A percentile compares a stretch with the other conserved stretches of the same genome.
phyloP scores from a whole-genome alignment of 2,888 invertebrate species.

The Myopa tessellatipennis region DNA sequence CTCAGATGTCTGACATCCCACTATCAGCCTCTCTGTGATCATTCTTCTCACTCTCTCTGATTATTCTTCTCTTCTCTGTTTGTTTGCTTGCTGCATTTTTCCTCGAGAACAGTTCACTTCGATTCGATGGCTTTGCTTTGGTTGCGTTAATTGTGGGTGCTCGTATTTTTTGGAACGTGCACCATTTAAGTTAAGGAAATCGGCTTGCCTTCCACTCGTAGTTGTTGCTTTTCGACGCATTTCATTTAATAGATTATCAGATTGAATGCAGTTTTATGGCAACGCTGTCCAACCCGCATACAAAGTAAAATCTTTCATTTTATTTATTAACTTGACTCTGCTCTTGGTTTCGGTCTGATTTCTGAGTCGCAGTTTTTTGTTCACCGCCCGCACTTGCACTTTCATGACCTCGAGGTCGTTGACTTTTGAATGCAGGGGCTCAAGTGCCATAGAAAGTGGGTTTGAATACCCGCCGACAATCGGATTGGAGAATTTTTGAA shows the following conservation, averaged over 20 bases:
- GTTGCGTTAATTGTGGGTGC: constrained; percentile 17
- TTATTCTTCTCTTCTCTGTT: neutral
- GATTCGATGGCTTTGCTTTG: constrained; percentile 2
- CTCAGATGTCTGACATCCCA: neutral
- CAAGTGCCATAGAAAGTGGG: neutral
- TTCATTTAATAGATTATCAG: neutral
- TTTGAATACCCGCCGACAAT: too few species aligned
- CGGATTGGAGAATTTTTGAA: too few species aligned
- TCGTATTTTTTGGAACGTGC: neutral
- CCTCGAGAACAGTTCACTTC: neutral
- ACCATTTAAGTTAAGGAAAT: neutral
- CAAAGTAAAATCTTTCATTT: neutral
- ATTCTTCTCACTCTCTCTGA: neutral
- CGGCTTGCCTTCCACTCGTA: neutral
- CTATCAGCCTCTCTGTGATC: too few species aligned
- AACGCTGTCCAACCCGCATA: neutral
- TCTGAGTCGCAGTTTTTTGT: neutral
- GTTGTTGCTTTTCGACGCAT: neutral
- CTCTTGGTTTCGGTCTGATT: too few species aligned
- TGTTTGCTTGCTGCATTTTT: neutral
- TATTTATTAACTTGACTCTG: neutral
- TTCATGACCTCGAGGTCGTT: constrained; percentile 40
- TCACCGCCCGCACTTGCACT: constrained; percentile 27
- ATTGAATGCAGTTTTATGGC: neutral
- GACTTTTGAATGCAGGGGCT: neutral